phyloP scores from a whole-genome alignment of 2,113 vertebrate genomes.

The Sakesphorus luctuosus region DNA sequence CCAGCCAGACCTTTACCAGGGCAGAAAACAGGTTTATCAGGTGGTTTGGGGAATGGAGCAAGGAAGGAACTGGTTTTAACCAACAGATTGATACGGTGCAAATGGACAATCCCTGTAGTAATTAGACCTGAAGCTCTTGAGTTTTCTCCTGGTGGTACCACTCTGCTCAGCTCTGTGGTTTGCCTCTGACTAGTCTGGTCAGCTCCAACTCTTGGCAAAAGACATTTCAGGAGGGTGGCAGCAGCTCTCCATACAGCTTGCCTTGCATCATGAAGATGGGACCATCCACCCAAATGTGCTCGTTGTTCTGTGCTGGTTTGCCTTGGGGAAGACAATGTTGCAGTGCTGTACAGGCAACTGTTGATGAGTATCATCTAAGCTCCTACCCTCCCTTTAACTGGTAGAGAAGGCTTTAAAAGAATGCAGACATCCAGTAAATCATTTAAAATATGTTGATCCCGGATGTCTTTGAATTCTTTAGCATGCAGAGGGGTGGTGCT shows the following conservation, averaged over 20 bases:
- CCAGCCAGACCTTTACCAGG: too few relatives aligned
- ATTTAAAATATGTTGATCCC: slow-evolving; percentile 6
- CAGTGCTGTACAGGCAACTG: neutral
- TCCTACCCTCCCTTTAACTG: neutral
- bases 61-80: neutral
- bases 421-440: neutral
- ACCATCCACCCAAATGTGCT: neutral
- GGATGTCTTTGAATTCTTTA: neutral
- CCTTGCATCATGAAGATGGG: neutral
- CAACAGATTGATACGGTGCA: neutral
- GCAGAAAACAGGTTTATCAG: neutral
- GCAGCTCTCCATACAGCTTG: neutral
- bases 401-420: neutral
- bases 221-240: neutral
- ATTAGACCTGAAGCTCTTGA: neutral
- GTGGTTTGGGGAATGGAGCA: neutral
- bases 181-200: neutral
- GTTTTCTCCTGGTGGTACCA: neutral
- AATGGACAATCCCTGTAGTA: neutral
- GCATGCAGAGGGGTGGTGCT: neutral
- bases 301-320: neutral
- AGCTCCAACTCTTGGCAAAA: neutral
- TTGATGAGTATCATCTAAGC: neutral
- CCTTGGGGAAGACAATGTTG: neutral
- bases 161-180: neutral